Base-by-base conservation (phyloP, 2,888 invertebrate genomes). In the Mellilla xanthometata region DNA sequence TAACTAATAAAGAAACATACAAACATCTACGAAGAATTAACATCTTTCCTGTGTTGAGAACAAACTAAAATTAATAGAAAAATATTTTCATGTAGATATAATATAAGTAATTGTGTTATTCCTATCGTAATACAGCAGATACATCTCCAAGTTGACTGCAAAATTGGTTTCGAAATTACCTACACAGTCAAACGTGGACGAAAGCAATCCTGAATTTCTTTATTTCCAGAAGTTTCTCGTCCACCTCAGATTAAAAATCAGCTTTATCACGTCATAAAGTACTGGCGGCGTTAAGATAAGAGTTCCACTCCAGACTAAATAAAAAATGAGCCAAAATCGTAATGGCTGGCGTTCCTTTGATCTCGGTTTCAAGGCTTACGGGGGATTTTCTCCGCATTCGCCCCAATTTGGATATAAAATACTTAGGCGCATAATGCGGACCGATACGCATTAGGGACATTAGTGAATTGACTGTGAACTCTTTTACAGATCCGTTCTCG, bases 251-350 rank as follows among this genome's bases (percentile, higher is more conserved):
- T 89, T 89, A 88, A 89, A 89, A 89, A 88, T 88, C 88, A 86
- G 77, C 88, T 88, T 89, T 88, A 89, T 86, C 78, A 84, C 88
- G 71, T 88, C 86, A 89, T 88, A 89, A 89, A 88, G 76, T 78
- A 86, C 68, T 69, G 72, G 68, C 75, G 67, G 69, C 77, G 77
- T 82, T 82, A 84, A 87, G 88, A 88, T 88, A 88, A 89, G 83
- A 86, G 78, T 73, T 70, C 73, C 58, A 62, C 64, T 68, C 70
- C 63, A 61, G 57, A 72, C 78, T 89, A 87, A 89, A 89, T 89
- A 89, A 89, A 88, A 88, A 86, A 89, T 89, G 88, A 88, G 89
- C 88, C 86, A 78, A 87, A 87, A 83, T 85, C 77, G 88, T 85
- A 87, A 88, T 84, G 82, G 84, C 67, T 60, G 67, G 62, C 67